phyloP scores from a whole-genome alignment of 2,113 vertebrate species.

The Myxocyprinus asiaticus region DNA sequence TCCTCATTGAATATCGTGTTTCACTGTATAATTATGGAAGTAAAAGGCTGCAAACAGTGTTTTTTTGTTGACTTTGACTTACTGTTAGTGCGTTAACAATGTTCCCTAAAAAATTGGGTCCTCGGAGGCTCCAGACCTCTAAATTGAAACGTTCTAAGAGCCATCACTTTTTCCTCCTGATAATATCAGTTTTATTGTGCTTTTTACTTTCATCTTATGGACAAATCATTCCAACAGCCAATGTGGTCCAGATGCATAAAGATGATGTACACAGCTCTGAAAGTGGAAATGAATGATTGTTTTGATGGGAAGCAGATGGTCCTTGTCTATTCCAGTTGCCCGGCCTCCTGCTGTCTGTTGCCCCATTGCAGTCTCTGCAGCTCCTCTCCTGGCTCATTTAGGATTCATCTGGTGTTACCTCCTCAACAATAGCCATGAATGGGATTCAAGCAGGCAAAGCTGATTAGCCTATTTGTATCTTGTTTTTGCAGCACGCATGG shows the following conservation, averaged over 20 bases:
- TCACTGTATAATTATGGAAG: too few species aligned
- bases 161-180: too few species aligned
- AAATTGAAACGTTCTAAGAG: too few species aligned
- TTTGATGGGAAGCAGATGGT: not conserved
- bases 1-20: too few species aligned
- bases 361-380: not conserved
- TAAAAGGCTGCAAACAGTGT: too few species aligned
- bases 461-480: not conserved
- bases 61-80: too few species aligned
- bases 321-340: not conserved
- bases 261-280: not conserved
- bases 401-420: not conserved
- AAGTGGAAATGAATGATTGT: not conserved
- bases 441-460: not conserved
- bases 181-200: not conserved
- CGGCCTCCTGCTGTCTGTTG: not conserved
- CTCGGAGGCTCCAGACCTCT: not conserved
- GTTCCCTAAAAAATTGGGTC: not conserved
- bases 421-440: not conserved
- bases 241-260: not conserved
- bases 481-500: not conserved
- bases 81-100: too few species aligned
- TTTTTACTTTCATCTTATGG: not conserved
- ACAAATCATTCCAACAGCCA: not conserved
- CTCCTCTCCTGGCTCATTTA: not conserved